Conservation (phyloP, 2,113 vertebrate genomes). For the Cariama cristata region DNA sequence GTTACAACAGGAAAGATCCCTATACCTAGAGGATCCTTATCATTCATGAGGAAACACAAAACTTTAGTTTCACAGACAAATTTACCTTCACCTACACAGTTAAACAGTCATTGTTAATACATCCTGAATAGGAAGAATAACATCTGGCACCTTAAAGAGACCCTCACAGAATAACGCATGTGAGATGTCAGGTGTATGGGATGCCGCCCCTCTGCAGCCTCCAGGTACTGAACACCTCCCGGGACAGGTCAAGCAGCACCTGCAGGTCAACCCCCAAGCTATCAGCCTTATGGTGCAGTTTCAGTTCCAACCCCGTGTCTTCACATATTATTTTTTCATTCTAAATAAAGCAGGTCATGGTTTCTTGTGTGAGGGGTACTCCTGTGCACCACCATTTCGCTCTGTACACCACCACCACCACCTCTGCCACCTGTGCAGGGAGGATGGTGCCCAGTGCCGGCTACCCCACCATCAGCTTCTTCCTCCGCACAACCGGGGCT, state of each 20-base stretch:
- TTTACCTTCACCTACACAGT: not conserved
- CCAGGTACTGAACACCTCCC: not conserved
- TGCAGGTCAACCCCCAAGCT: not conserved
- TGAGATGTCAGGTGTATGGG: not conserved
- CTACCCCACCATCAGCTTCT: not conserved
- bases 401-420: not conserved
- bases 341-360: not conserved
- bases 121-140: not conserved
- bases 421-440: not conserved
- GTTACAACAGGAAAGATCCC: not conserved
- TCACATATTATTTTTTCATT: not conserved
- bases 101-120: not conserved
- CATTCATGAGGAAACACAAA: not conserved
- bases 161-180: not conserved
- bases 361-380: not conserved
- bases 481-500: not conserved
- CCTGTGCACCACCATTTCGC: not conserved
- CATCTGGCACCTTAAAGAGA: not conserved
- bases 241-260: not conserved
- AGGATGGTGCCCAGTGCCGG: rapidly evolving
- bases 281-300: not conserved
- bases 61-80: not conserved
- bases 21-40: not conserved
- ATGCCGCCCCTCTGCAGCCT: not conserved
- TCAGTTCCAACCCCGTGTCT: not conserved